Conservation (phyloP, 2,888 invertebrate species). For the Invenusta paracnida region DNA sequence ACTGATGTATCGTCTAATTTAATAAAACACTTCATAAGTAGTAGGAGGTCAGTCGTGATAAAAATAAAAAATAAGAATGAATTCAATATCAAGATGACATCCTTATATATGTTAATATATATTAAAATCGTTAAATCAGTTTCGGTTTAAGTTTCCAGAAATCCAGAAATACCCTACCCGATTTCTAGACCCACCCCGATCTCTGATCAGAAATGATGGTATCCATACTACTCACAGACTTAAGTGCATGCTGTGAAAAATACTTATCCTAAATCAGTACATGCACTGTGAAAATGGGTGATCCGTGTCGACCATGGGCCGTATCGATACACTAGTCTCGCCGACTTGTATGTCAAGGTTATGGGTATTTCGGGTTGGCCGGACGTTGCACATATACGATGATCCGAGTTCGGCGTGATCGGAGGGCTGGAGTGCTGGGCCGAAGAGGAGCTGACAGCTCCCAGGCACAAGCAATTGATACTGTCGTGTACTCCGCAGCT, state of each 20-base stretch:
- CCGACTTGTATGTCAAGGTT: neutral
- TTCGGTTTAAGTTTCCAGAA: too few relatives aligned
- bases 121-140: too few relatives aligned
- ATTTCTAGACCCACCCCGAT: too few relatives aligned
- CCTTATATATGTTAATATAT: too few relatives aligned
- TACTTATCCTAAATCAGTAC: neutral
- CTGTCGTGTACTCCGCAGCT: neutral
- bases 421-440: neutral
- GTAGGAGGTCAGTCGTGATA: too few relatives aligned
- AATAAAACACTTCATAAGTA: too few relatives aligned
- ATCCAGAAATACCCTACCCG: too few relatives aligned
- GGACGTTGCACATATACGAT: neutral
- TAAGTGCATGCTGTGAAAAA: neutral
- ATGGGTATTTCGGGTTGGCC: neutral
- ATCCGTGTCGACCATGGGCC: neutral
- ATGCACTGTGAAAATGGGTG: neutral
- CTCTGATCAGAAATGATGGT: too few relatives aligned
- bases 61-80: too few relatives aligned
- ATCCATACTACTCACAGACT: neutral
- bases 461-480: neutral
- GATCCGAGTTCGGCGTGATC: neutral
- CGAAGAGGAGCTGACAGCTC: neutral
- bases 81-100: too few relatives aligned
- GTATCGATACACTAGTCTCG: neutral
- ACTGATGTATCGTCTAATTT: too few relatives aligned